phyloP scores from a whole-genome alignment of 2,113 vertebrate species.

The Thinocorus orbignyianus region DNA sequence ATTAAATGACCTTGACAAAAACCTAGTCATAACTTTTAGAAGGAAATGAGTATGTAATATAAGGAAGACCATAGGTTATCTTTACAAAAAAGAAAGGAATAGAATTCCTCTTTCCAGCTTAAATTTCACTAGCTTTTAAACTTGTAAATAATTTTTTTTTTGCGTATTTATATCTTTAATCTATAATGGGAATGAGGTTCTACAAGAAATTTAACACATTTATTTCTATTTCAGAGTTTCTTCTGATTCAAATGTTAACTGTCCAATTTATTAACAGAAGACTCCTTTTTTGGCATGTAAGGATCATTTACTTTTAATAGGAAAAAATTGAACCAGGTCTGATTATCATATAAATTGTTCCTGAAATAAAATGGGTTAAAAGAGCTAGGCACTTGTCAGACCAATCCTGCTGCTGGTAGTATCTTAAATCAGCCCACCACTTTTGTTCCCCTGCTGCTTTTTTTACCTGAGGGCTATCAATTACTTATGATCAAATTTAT shows the following conservation, averaged over 20 bases:
- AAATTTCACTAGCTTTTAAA: background rate
- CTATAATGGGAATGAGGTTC: background rate
- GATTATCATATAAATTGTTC: constrained; percentile 42
- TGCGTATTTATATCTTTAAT: background rate
- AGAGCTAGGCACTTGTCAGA: background rate
- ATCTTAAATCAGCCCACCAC: background rate
- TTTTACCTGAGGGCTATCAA: background rate
- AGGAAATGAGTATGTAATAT: background rate
- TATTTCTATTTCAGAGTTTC: background rate
- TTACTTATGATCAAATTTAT: background rate
- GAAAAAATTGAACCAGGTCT: background rate
- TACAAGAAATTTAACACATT: background rate
- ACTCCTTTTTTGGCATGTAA: background rate
- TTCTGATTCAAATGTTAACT: background rate
- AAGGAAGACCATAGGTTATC: background rate
- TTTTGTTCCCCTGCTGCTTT: background rate
- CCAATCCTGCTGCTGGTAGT: background rate
- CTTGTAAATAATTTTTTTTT: background rate
- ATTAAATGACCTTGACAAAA: background rate
- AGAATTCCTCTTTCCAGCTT: background rate
- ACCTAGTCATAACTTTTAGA: background rate
- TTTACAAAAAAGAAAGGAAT: background rate
- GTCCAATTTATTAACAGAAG: background rate
- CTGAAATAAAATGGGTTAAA: constrained; percentile 3
- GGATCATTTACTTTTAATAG: background rate